A percentile compares a stretch with the other conserved stretches of the same genome.
Evolutionary conservation across 1,140 invertebrate species (phyloP).

Genomic region (Rhizoglyphus robini): DNA sequence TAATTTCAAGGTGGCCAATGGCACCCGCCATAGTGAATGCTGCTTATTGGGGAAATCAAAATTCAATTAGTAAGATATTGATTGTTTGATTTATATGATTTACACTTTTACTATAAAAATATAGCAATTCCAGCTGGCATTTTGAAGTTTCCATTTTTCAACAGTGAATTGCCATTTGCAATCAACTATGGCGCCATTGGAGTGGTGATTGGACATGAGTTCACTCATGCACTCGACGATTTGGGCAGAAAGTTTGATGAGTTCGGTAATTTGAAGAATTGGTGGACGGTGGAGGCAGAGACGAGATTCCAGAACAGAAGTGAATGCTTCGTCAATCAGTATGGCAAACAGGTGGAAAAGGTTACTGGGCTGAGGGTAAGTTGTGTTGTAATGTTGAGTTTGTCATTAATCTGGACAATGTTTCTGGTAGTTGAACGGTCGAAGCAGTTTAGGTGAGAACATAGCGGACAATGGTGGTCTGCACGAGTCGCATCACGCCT

Average conservation of each 20-base stretch:
- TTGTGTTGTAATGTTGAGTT: not conserved
- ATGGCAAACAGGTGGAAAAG: slow-evolving; percentile 4
- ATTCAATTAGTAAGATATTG: slow-evolving; percentile 31
- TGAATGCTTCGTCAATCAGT: slow-evolving; percentile 22
- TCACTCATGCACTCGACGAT: slow-evolving; percentile 33
- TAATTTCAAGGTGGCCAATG: slow-evolving; percentile 20
- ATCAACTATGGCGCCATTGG: slow-evolving; percentile 37
- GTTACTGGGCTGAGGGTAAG: not conserved
- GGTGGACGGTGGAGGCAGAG: slow-evolving; percentile 25
- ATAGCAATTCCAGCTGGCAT: slow-evolving; percentile 33
- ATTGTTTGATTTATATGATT: not conserved
- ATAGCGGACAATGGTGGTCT: slow-evolving; percentile 41
- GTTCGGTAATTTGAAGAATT: slow-evolving; percentile 19
- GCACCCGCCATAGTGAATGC: slow-evolving; percentile 35
- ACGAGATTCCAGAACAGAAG: slow-evolving; percentile 15
- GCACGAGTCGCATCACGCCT: slow-evolving; percentile 38
- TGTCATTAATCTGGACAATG: no score
- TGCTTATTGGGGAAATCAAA: slow-evolving; percentile 48
- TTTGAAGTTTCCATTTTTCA: slow-evolving; percentile 34
- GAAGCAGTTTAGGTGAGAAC: slow-evolving; percentile 21
- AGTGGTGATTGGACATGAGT: slow-evolving; percentile 31
- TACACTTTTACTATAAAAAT: not conserved
- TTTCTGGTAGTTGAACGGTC: slow-evolving; percentile 28
- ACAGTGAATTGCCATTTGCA: slow-evolving; percentile 30
- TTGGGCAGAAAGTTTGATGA: slow-evolving; percentile 20